These are phyloP conservation scores for Solenodon paradoxus DNA, from an alignment of 2,113 vertebrate genomes.

Conservation along the genomic window DNA sequence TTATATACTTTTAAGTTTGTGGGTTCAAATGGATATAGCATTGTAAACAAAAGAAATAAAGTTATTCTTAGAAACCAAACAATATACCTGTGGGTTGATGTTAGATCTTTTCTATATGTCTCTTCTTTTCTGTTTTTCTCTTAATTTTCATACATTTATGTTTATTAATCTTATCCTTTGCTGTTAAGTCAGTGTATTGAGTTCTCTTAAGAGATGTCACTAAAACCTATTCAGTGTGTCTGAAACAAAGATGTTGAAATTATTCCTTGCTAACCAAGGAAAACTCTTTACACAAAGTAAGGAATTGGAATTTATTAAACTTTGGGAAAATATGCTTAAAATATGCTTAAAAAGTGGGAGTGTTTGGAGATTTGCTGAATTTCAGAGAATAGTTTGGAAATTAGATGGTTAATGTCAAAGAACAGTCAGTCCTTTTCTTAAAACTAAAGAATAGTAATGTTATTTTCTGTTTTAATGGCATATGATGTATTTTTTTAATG, in stretches of 20 bases:
- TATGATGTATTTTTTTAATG: constrained; percentile 25
- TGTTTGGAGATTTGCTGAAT: background rate
- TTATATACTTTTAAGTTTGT: too few relatives aligned
- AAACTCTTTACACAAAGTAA: background rate
- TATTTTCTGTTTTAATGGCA: background rate
- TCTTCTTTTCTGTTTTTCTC: background rate
- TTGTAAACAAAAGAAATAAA: too few relatives aligned
- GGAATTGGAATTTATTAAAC: background rate
- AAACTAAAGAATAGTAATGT: constrained; percentile 29
- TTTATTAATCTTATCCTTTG: background rate
- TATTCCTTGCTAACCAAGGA: background rate
- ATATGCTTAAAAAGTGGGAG: background rate
- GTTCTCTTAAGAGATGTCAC: background rate
- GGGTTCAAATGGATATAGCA: too few relatives aligned
- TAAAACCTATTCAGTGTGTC: background rate
- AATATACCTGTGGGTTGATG: background rate
- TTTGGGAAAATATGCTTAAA: background rate
- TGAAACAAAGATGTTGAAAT: background rate
- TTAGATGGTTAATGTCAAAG: constrained; percentile 26
- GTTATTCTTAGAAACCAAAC: too few relatives aligned
- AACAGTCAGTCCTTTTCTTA: constrained; percentile 19
- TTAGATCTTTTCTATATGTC: background rate
- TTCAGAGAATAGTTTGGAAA: constrained; percentile 1
- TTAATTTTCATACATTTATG: background rate
- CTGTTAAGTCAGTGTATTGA: constrained; percentile 1